Conservation (phyloP, 2,797 vertebrate species). For the Acanthurus lineatus region DNA sequence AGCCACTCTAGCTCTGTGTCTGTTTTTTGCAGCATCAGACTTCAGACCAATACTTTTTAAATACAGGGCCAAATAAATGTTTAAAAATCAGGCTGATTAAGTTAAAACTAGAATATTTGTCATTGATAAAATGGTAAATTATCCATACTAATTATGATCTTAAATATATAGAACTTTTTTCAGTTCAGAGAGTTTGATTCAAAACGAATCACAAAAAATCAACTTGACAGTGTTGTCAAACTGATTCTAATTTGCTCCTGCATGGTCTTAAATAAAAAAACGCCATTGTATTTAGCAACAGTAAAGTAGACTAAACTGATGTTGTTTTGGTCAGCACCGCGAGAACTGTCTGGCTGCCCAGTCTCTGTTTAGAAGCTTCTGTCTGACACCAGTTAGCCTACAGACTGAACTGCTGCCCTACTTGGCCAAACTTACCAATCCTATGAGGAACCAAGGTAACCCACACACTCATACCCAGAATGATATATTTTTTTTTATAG, state of each 20-base stretch:
- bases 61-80: background rate
- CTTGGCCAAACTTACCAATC: conserved; percentile 90
- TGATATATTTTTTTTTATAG: too few relatives aligned
- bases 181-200: background rate
- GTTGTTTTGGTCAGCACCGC: conserved; percentile 83
- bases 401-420: conserved; percentile 94
- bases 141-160: too few relatives aligned
- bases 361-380: conserved; percentile 92
- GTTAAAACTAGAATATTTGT: background rate
- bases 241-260: background rate
- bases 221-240: background rate
- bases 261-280: too few relatives aligned
- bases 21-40: too few relatives aligned
- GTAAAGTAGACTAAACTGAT: background rate
- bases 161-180: background rate
- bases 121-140: background rate
- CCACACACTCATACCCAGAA: background rate
- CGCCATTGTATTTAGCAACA: background rate
- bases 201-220: background rate
- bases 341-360: conserved; percentile 92
- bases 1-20: too few relatives aligned
- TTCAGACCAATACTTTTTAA: too few relatives aligned
- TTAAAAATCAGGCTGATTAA: background rate
- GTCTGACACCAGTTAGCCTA: conserved; percentile 89
- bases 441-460: conserved; percentile 94